Conservation (phyloP, 2,113 vertebrate species). For the Datnioides undecimradiatus region DNA sequence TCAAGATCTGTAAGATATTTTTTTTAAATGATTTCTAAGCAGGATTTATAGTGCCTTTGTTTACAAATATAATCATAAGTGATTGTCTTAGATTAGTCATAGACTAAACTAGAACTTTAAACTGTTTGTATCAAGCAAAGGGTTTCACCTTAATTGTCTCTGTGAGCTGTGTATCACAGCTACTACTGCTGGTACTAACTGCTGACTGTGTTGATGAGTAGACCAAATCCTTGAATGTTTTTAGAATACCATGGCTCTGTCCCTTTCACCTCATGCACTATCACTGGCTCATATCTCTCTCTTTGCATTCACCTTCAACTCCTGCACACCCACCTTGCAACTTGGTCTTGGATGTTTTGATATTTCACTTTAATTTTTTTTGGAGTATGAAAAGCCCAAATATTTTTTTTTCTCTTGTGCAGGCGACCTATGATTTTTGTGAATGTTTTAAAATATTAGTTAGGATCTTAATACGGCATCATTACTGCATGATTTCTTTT, state of each 20-base stretch:
- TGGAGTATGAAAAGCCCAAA: neutral
- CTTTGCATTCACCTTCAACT: too few relatives aligned
- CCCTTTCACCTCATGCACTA: neutral
- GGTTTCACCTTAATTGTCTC: neutral
- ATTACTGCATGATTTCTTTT: neutral
- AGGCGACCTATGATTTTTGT: slow-evolving; percentile 2
- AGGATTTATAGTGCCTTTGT: neutral
- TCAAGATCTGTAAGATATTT: neutral
- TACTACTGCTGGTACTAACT: neutral
- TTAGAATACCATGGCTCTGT: neutral
- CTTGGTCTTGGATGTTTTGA: neutral
- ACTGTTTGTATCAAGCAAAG: too few relatives aligned
- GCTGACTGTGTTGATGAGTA: neutral
- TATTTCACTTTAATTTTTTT: neutral
- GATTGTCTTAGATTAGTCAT: too few relatives aligned
- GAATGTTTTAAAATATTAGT: neutral
- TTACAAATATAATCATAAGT: too few relatives aligned
- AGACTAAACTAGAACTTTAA: too few relatives aligned
- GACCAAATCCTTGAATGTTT: neutral
- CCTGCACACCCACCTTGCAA: too few relatives aligned
- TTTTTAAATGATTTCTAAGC: neutral
- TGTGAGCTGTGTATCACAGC: neutral
- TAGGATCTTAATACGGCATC: neutral
- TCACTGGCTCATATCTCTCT: too few relatives aligned
- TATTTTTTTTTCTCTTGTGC: neutral